These are phyloP conservation scores for Coelopa pilipes DNA, from an alignment of 2,888 invertebrate genomes.

Conservation along the genomic window DNA sequence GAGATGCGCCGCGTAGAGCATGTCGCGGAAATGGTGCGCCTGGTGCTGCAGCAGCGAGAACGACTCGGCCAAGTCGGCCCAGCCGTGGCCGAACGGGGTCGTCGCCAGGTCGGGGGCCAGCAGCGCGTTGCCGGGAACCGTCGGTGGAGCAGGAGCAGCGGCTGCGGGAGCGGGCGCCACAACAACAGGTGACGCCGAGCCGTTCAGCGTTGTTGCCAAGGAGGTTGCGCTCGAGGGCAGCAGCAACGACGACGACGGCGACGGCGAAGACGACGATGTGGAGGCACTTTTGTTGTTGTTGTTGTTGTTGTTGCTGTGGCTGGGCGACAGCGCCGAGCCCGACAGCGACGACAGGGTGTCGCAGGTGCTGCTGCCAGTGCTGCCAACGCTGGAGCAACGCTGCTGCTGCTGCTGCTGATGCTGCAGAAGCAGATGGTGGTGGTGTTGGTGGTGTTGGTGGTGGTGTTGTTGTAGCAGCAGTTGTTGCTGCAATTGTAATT, in stretches of 20 bases:
- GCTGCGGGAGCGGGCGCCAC: too few relatives aligned
- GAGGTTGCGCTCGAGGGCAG: constrained; percentile 22
- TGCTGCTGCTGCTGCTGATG: constrained; percentile 51
- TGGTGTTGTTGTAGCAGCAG: constrained; percentile 37
- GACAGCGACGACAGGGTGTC: constrained; percentile 60
- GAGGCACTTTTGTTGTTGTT: constrained; percentile 37
- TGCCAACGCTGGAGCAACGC: constrained; percentile 63
- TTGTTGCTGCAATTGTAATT: constrained; percentile 42
- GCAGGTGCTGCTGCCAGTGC: constrained; percentile 63
- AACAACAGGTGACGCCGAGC: constrained; percentile 32
- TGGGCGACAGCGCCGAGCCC: constrained; percentile 54
- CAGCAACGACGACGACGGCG: constrained; percentile 4
- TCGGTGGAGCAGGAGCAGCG: not conserved
- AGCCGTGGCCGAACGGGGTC: constrained; percentile 37
- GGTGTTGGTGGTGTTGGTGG: constrained; percentile 39
- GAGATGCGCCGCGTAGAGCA: constrained; percentile 74
- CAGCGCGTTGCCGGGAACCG: constrained; percentile 26
- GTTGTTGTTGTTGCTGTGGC: constrained; percentile 56
- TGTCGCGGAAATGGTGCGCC: constrained; percentile 71
- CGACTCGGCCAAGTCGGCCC: constrained; percentile 65
- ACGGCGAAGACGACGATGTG: constrained; percentile 1
- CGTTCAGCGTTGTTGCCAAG: constrained; percentile 38
- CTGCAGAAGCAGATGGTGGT: constrained; percentile 46
- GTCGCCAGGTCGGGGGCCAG: constrained; percentile 17
- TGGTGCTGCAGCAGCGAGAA: constrained; percentile 67